Evolutionary conservation across 2,888 invertebrate genomes (phyloP).

Genomic region (Nycteola revayana): DNA sequence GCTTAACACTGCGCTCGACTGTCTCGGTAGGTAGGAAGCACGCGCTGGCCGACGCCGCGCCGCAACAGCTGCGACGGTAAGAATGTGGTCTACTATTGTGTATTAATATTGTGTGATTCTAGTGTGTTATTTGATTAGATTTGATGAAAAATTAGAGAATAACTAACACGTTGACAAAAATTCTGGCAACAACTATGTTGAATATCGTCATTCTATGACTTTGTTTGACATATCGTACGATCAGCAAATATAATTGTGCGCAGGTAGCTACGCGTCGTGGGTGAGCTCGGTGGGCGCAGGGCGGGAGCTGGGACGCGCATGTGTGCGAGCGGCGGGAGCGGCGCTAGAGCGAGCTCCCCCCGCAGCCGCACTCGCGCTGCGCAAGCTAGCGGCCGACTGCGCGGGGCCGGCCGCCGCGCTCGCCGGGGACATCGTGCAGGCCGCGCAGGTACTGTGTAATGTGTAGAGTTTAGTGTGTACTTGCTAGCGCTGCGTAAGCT

Average conservation of each 20-base stretch:
- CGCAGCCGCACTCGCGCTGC: conserved; percentile 91
- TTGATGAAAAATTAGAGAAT: too few species aligned
- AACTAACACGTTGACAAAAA: too few species aligned
- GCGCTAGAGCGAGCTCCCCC: conserved; percentile 85
- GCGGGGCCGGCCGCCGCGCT: conserved; percentile 87
- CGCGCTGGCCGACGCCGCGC: conserved; percentile 75
- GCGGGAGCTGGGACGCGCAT: conserved; percentile 51
- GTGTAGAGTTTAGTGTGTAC: too few species aligned
- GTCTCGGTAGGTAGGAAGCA: conserved; percentile 80
- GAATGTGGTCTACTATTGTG: too few species aligned
- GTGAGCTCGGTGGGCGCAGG: conserved; percentile 68
- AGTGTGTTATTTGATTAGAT: too few species aligned
- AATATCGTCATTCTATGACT: too few species aligned
- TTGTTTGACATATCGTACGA: too few species aligned
- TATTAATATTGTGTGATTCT: too few species aligned
- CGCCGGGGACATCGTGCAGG: conserved; percentile 88
- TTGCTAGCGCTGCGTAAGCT: conserved; percentile 95
- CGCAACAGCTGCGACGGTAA: conserved; percentile 84
- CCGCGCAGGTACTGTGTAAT: conserved; percentile 84
- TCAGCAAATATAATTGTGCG: too few species aligned
- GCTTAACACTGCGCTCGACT: conserved; percentile 88
- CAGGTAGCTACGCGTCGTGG: conserved; percentile 94
- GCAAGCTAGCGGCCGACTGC: conserved; percentile 93
- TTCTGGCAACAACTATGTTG: too few species aligned
- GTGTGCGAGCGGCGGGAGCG: conserved; percentile 68